phyloP scores from a whole-genome alignment of 2,888 invertebrate species.

The Thecocarcelia acutangulata region DNA sequence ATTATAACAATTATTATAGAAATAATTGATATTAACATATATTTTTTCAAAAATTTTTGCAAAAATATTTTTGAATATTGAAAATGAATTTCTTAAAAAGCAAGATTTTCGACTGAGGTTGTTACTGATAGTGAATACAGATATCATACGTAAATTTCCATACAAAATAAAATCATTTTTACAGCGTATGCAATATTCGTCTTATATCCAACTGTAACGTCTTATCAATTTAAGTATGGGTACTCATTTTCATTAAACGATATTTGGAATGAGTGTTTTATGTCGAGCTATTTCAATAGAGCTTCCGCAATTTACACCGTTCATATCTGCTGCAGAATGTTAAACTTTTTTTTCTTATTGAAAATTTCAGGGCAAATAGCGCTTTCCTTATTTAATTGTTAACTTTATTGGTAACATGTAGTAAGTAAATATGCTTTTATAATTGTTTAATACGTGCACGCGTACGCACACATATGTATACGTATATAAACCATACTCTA shows the following conservation, averaged over 20 bases:
- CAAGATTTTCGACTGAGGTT: no score
- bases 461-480: neutral
- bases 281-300: constrained; percentile 12
- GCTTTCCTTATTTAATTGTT: constrained; percentile 74
- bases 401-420: constrained; percentile 77
- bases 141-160: no score
- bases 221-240: neutral
- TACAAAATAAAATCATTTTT: no score
- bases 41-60: no score
- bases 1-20: no score
- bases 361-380: constrained; percentile 53
- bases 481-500: no score
- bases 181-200: neutral
- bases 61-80: no score
- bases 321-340: constrained; percentile 19
- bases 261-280: constrained; percentile 15
- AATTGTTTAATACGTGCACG: constrained; percentile 70
- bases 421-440: constrained; percentile 74
- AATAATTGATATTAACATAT: no score
- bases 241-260: constrained; percentile 18
- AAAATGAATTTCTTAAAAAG: no score
- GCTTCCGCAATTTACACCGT: constrained; percentile 48
- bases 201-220: constrained; percentile 3
- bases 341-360: constrained; percentile 54
- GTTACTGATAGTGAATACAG: no score